Percentiles rank a stretch among this genome's conserved stretches.
phyloP scores from a whole-genome alignment of 2,113 vertebrate species.

The Uria aalge region DNA sequence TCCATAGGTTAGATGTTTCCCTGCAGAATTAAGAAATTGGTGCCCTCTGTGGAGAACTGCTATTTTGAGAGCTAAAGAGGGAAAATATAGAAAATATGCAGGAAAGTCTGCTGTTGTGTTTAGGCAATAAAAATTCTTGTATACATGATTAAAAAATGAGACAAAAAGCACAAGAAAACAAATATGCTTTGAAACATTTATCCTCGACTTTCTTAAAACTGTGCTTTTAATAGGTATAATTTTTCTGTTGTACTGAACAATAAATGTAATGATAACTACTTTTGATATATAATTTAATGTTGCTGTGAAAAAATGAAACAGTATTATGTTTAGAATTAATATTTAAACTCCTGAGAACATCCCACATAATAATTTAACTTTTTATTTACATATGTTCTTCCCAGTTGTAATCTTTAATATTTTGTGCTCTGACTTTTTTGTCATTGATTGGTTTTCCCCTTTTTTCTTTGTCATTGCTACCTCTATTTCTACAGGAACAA shows the following conservation, averaged over 20 bases:
- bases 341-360: not conserved
- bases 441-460: conserved; percentile 76
- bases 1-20: not conserved
- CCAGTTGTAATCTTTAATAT: conserved; percentile 51
- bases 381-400: conserved; percentile 5
- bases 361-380: not conserved
- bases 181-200: not conserved
- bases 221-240: not conserved
- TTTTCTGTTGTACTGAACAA: not conserved
- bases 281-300: not conserved
- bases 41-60: not conserved
- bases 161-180: not conserved
- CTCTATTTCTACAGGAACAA: conserved; percentile 74
- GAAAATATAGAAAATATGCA: not conserved
- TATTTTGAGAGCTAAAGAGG: not conserved
- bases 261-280: not conserved
- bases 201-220: not conserved
- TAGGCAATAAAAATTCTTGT: not conserved
- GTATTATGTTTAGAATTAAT: not conserved
- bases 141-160: not conserved
- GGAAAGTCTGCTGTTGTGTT: not conserved
- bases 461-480: conserved; percentile 75
- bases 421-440: conserved; percentile 57
- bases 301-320: not conserved
- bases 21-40: not conserved